Base-by-base conservation (phyloP, 1,140 invertebrate genomes). In the Papilio polyxenes region DNA sequence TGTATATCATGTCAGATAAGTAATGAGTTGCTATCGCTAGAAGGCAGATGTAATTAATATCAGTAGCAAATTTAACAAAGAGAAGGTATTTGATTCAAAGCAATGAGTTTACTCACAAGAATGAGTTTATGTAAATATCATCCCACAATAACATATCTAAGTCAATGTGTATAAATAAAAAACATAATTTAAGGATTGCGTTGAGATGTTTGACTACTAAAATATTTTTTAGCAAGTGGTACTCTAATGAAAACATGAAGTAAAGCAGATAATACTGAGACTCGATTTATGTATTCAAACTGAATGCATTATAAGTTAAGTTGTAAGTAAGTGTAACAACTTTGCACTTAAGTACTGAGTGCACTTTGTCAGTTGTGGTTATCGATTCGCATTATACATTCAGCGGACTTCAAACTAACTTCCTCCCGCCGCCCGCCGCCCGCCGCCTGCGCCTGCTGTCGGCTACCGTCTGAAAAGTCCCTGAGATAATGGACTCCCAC, bases 351-450 rank as follows among this genome's bases (percentile, higher is more conserved):
- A 56, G 75, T 72, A 72, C 20, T 77, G 49, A 77, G 75, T 56
- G 75, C 75, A 77, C 75, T 77, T 77, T 56, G 75, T 37, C 75
- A 77, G 75, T 31, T 53, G 48, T 10, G 75, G 75, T 77, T 77
- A 53, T 77, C 23, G 75, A 23, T 53, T 77, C n/a, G 49, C 75
- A 77, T 77, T 77, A 77, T 10, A 53, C 31, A 77, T 77, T 77
- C 75, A 15, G 11, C 10, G 75, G 75, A 49, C 75, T 77, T 77
- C 20, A 56, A 77, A 77, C 65, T 72, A 72, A 72, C 65, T 72
- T 72, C 65, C 31, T 23, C 20, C 2, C 51, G 17, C 51, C 17
- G 56, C 56, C 40, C n/a, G 17, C 56, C 56, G 56, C 56, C 6
- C 0, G 56, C 17, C 56, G 56, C 6, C n/a, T 20, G 17, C 17